Conservation (phyloP, 2,113 vertebrate species). For the Aspiorhynchus laticeps region DNA sequence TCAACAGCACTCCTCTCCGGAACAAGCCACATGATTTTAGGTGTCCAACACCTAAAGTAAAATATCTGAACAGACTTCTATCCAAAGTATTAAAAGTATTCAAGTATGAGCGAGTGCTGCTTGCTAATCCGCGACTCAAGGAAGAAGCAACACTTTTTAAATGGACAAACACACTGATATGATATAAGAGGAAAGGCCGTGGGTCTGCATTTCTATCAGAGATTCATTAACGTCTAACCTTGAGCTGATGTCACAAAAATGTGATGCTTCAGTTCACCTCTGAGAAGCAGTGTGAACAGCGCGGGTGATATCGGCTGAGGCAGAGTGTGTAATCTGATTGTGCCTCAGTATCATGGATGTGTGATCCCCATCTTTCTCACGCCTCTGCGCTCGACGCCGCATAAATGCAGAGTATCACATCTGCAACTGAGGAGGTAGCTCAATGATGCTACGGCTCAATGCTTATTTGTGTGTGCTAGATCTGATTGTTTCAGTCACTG, state of each 20-base stretch:
- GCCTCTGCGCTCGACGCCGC: background rate
- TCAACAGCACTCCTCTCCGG: background rate
- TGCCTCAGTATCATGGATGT: background rate
- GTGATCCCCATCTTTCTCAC: background rate
- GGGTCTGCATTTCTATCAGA: slow-evolving; percentile 10
- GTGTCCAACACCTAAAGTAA: background rate
- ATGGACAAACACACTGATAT: background rate
- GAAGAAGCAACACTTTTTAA: background rate
- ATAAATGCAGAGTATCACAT: slow-evolving; percentile 9
- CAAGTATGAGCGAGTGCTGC: background rate
- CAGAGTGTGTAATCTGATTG: slow-evolving; percentile 23
- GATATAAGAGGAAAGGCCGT: background rate
- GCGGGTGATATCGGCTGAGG: background rate
- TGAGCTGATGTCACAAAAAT: slow-evolving; percentile 8
- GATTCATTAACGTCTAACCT: slow-evolving; percentile 17
- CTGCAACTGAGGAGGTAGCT: background rate
- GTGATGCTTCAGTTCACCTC: slow-evolving; percentile 21
- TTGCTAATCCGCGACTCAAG: background rate
- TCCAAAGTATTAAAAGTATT: background rate
- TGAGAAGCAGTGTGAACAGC: background rate
- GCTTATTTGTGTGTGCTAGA: background rate
- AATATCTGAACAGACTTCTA: background rate
- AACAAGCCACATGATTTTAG: background rate
- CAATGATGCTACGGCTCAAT: background rate
- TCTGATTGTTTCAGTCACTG: background rate